Base-by-base conservation (phyloP, 2,888 invertebrate genomes). In the Eupithecia pulchellata region DNA sequence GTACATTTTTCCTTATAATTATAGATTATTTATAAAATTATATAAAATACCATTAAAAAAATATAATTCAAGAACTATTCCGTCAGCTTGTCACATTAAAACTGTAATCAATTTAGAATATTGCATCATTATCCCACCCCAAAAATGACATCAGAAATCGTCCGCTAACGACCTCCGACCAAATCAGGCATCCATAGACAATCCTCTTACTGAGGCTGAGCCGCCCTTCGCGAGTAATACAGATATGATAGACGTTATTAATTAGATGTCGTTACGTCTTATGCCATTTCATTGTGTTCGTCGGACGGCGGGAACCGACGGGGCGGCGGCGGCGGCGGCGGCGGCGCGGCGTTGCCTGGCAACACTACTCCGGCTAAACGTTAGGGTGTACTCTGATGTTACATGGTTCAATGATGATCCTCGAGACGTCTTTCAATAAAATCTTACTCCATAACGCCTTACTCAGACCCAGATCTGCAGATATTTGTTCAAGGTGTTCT, bases 161-260 rank as follows among this genome's bases (percentile, higher is more conserved):
- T 80, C 84, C 84, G 83, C 84, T 91, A 91, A 89, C 86, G 87
- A 88, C 81, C 83, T 86, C 84, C 83, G 84, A 87, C 87, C 90
- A 91, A 92, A 93, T 93, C 92, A 89, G 88, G 90, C 89, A 87
- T 86, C 84, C 83, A 88, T 86, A 88, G 87, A 85, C 89, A 91
- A 92, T 93, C 93, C 92, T 91, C 93, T 92, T 93, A 91, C 85
- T 9, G 52, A 11, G 52, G 83, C 77, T 91, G 89, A 92, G 90
- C 90, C 85, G 1, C 29, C 32, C 85, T 77, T 78, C 85, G 82
- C 83, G 87, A 88, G 91, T 90, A 91, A 93, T 92, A 87, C 90
- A 92, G 92, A 93, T 93, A 93, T 93, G 91, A 93, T 92, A 91
- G 90, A 91, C 88, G 90, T 92, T 92, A 94, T 94, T 94, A 93